Conservation (phyloP, 2,113 vertebrate genomes). For the Anser brachyrhynchus region DNA sequence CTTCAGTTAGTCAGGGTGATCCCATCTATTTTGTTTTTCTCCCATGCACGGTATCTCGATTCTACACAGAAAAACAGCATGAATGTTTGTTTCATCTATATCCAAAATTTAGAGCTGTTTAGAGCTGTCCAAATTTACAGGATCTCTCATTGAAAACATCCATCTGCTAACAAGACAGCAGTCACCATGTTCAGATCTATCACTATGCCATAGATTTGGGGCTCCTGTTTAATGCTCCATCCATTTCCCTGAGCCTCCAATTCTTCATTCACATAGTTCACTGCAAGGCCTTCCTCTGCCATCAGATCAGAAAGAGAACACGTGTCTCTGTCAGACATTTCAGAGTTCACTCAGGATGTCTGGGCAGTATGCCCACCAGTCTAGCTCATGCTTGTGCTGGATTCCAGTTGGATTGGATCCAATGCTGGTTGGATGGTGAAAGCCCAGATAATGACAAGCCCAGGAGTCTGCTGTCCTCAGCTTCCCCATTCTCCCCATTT, state of each 20-base stretch:
- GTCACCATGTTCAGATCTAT: neutral
- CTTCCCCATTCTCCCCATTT: neutral
- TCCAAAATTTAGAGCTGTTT: neutral
- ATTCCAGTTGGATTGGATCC: neutral
- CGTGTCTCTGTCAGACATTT: neutral
- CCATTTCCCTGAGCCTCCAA: neutral
- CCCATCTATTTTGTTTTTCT: neutral
- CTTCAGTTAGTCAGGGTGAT: neutral
- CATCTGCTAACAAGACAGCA: neutral
- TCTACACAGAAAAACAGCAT: neutral
- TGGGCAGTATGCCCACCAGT: neutral
- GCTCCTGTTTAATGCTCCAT: neutral
- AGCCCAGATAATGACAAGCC: neutral
- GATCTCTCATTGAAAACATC: neutral
- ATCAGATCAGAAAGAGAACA: neutral
- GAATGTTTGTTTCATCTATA: neutral
- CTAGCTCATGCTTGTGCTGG: neutral
- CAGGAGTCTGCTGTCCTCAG: constrained; percentile 20
- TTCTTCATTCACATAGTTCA: neutral
- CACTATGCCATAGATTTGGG: accelerated
- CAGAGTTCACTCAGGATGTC: constrained; percentile 13
- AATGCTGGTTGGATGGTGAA: neutral
- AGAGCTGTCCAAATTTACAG: neutral
- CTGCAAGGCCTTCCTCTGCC: neutral
- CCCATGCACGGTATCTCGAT: neutral